These are phyloP conservation scores for Aleiodes testaceus DNA, from an alignment of 2,888 invertebrate genomes.

Conservation along the genomic window DNA sequence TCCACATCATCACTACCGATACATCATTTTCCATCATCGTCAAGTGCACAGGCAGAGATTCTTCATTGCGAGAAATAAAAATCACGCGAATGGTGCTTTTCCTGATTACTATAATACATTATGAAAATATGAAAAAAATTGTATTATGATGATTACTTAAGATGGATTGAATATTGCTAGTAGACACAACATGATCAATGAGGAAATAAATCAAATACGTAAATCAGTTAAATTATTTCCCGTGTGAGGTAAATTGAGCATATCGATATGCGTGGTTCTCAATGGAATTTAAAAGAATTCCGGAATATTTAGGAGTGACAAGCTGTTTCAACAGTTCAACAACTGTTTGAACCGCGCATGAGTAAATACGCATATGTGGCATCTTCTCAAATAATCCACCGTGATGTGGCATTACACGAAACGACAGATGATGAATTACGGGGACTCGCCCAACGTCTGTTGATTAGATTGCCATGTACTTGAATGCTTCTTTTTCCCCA, in stretches of 20 bases:
- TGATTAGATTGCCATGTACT: conserved; percentile 48
- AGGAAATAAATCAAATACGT: no score
- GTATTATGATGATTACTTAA: no score
- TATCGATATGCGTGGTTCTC: no score
- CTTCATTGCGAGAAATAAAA: background rate
- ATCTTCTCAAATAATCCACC: conserved; percentile 44
- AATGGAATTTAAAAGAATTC: conserved; percentile 21
- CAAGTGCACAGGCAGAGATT: conserved; percentile 4
- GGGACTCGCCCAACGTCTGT: conserved; percentile 45
- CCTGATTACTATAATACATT: background rate
- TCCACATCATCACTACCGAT: conserved; percentile 30
- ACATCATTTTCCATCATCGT: conserved; percentile 38
- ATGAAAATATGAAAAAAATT: background rate
- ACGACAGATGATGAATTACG: conserved; percentile 64
- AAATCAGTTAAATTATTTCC: no score
- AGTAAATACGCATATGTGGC: conserved; percentile 61
- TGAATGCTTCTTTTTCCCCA: conserved; percentile 22
- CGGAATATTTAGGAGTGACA: conserved; percentile 50
- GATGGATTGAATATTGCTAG: no score
- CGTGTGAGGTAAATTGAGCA: background rate
- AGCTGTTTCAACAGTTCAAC: conserved; percentile 54
- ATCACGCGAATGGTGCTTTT: background rate
- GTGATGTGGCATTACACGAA: conserved; percentile 44
- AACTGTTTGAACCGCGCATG: conserved; percentile 58
- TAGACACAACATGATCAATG: no score